Percentiles rank a stretch among this genome's conserved stretches.
Evolutionary conservation across 2,113 vertebrate species (phyloP).

Genomic region (Catagonus wagneri): DNA sequence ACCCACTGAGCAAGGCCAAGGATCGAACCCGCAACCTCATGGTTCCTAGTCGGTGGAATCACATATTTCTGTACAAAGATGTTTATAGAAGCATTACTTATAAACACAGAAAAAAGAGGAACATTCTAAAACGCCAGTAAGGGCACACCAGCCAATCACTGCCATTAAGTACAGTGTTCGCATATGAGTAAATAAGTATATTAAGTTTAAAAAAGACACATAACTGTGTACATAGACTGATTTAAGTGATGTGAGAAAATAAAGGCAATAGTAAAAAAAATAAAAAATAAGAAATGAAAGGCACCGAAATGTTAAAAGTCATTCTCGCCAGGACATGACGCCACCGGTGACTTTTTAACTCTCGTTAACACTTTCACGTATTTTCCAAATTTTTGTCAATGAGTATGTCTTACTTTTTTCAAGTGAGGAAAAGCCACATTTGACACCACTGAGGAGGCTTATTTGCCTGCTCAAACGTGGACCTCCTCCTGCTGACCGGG

Average conservation of each 20-base stretch:
- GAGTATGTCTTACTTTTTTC: neutral
- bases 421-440: neutral
- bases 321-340: neutral
- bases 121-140: neutral
- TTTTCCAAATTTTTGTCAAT: neutral
- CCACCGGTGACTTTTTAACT: neutral
- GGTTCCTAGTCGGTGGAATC: no score
- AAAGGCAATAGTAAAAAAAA: neutral
- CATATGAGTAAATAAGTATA: neutral
- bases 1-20: no score
- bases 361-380: neutral
- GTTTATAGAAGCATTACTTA: neutral
- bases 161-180: neutral
- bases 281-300: no score
- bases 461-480: constrained; percentile 1
- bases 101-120: neutral
- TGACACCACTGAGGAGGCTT: neutral
- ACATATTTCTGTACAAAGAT: neutral
- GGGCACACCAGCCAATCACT: neutral
- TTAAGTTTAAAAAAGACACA: fast-evolving
- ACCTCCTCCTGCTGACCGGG: neutral
- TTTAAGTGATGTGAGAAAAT: neutral
- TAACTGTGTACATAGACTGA: fast-evolving
- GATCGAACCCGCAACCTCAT: no score
- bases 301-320: no score